These are phyloP conservation scores for Trematomus loennbergii DNA, from an alignment of 2,113 vertebrate species.

Conservation along the genomic window DNA sequence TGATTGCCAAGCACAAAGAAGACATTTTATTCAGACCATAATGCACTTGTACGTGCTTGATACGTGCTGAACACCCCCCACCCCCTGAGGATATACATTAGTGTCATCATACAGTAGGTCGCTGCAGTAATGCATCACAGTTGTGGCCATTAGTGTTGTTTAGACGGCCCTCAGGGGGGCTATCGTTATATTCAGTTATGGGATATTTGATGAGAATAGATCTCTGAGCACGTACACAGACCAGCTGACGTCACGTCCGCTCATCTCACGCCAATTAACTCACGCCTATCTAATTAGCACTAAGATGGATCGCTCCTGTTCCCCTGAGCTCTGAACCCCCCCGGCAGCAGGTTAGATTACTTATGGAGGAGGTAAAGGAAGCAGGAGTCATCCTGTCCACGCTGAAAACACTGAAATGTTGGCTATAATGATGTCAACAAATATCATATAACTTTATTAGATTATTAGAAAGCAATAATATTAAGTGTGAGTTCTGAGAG, in stretches of 20 bases:
- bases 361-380: conserved; percentile 46
- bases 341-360: conserved; percentile 49
- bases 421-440: background rate
- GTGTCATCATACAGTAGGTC: conserved; percentile 40
- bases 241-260: conserved; percentile 51
- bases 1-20: background rate
- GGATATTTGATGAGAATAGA: conserved; percentile 70
- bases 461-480: too few species aligned
- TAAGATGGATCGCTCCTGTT: conserved; percentile 57
- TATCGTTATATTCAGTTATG: conserved; percentile 64
- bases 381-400: conserved; percentile 19
- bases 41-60: conserved; percentile 16
- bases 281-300: conserved; percentile 70
- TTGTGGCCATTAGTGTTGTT: conserved; percentile 49
- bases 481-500: too few species aligned
- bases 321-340: conserved; percentile 55
- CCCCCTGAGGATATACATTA: conserved; percentile 8
- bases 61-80: conserved; percentile 20
- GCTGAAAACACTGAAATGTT: too few species aligned
- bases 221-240: conserved; percentile 30
- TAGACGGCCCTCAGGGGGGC: conserved; percentile 47
- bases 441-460: background rate
- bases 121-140: conserved; percentile 53
- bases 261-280: conserved; percentile 53
- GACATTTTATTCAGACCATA: conserved; percentile 28